Percentiles rank a stretch among this genome's conserved stretches.
Evolutionary conservation across 2,113 vertebrate species (phyloP).

Genomic region (Actenoides hombroni): DNA sequence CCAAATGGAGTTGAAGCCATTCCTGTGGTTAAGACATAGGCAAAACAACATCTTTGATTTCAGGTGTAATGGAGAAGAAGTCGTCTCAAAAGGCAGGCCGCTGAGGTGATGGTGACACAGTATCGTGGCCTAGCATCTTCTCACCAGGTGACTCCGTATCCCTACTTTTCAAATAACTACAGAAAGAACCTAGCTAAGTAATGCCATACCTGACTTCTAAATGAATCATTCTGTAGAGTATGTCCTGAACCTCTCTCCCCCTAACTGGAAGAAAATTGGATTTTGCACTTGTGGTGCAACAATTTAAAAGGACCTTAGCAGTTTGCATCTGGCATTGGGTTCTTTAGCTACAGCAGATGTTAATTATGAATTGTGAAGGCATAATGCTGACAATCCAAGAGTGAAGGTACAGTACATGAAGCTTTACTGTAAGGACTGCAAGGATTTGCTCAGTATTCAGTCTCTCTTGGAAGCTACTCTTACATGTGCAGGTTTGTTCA

Average conservation of each 20-base stretch:
- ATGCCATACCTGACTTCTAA: background rate
- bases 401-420: background rate
- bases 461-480: background rate
- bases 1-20: background rate
- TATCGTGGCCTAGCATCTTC: accelerated
- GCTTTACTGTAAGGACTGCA: background rate
- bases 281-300: background rate
- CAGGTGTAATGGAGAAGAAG: background rate
- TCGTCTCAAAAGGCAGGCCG: background rate
- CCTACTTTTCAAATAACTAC: background rate
- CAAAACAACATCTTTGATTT: background rate
- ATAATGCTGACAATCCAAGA: slow-evolving; percentile 1
- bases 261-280: background rate
- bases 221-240: background rate
- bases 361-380: slow-evolving; percentile 45
- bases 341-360: slow-evolving; percentile 14
- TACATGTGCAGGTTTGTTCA: background rate
- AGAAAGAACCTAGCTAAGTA: background rate
- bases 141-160: background rate
- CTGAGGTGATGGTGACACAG: background rate
- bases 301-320: background rate
- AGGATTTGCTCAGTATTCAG: background rate
- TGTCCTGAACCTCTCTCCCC: background rate
- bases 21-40: background rate
- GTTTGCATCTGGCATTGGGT: background rate